Conservation (phyloP, 2,888 invertebrate genomes). For the Eueremaeus valkanovi region DNA sequence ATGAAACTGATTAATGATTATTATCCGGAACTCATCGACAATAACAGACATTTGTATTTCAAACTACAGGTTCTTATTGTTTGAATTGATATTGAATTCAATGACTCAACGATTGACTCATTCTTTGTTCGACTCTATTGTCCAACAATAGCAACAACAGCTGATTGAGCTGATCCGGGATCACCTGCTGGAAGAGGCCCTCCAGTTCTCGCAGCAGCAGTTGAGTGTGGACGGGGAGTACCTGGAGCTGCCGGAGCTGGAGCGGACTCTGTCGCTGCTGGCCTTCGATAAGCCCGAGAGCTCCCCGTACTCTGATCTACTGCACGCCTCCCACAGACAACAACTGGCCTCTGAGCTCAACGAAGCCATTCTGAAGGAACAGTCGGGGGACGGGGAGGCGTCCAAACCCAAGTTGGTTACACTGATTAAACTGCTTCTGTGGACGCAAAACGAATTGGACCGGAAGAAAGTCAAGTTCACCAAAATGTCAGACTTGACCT, state of each 20-base stretch:
- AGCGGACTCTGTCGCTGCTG: slow-evolving; percentile 85
- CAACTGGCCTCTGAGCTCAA: slow-evolving; percentile 94
- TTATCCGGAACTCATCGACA: slow-evolving; percentile 90
- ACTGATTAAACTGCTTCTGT: slow-evolving; percentile 82
- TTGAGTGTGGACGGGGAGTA: slow-evolving; percentile 83
- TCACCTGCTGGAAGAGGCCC: slow-evolving; percentile 77
- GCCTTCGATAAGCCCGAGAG: slow-evolving; percentile 94
- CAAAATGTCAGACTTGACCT: slow-evolving; percentile 84
- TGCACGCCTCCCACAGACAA: slow-evolving; percentile 89
- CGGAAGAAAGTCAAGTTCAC: slow-evolving; percentile 92
- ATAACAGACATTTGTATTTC: slow-evolving; percentile 91
- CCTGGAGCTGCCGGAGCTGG: slow-evolving; percentile 67
- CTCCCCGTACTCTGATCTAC: slow-evolving; percentile 89
- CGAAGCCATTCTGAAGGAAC: slow-evolving; percentile 83
- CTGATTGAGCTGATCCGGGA: slow-evolving; percentile 79
- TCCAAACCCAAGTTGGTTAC: slow-evolving; percentile 87
- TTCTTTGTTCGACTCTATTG: too few relatives aligned
- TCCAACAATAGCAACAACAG: slow-evolving; percentile 88
- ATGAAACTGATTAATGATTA: slow-evolving; percentile 87
- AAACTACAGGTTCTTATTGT: slow-evolving; percentile 69
- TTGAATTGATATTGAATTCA: slow-evolving; percentile 13
- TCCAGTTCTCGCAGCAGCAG: slow-evolving; percentile 83
- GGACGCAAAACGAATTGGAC: slow-evolving; percentile 93
- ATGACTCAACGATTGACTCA: not conserved
- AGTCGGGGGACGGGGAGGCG: slow-evolving; percentile 77